Evolutionary conservation across 2,113 vertebrate genomes (phyloP).

Genomic region (Oreochromis niloticus): DNA sequence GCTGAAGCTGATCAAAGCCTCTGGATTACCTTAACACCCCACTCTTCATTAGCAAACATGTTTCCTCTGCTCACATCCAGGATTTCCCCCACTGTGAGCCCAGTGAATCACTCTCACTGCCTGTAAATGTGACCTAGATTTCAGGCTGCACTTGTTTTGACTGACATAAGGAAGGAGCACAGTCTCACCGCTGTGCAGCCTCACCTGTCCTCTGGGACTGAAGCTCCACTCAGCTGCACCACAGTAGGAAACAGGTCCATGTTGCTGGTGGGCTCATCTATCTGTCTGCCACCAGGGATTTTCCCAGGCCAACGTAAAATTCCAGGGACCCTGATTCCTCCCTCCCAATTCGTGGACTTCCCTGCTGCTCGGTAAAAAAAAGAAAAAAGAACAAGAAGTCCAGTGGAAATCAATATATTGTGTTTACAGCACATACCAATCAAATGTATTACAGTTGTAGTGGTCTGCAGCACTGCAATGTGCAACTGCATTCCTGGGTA

Average conservation of each 20-base stretch:
- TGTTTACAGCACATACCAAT: not conserved
- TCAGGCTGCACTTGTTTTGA: not conserved
- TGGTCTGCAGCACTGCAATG: not conserved
- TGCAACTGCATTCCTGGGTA: not conserved
- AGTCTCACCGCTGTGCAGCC: not conserved
- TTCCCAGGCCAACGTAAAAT: constrained; percentile 75
- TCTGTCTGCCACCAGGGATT: constrained; percentile 50
- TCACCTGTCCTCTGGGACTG: constrained; percentile 80
- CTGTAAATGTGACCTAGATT: constrained; percentile 3
- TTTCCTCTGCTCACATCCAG: not conserved
- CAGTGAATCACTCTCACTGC: not conserved
- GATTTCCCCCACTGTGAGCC: not conserved
- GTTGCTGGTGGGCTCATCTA: constrained; percentile 82
- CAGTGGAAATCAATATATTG: not conserved
- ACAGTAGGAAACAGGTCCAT: constrained; percentile 88
- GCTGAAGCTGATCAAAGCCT: not conserved
- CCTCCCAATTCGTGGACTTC: constrained; percentile 87
- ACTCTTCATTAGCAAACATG: not conserved
- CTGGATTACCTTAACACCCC: not conserved
- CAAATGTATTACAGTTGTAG: not conserved
- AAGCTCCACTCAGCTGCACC: constrained; percentile 66
- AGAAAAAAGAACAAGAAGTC: too few relatives aligned
- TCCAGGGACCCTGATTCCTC: constrained; percentile 85
- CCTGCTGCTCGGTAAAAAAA: constrained; percentile 68
- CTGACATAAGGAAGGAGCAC: not conserved